A percentile compares a stretch with the other conserved stretches of the same genome.
These are phyloP conservation scores for Corapipo altera DNA, from an alignment of 2,113 vertebrate genomes.

Conservation along the genomic window DNA sequence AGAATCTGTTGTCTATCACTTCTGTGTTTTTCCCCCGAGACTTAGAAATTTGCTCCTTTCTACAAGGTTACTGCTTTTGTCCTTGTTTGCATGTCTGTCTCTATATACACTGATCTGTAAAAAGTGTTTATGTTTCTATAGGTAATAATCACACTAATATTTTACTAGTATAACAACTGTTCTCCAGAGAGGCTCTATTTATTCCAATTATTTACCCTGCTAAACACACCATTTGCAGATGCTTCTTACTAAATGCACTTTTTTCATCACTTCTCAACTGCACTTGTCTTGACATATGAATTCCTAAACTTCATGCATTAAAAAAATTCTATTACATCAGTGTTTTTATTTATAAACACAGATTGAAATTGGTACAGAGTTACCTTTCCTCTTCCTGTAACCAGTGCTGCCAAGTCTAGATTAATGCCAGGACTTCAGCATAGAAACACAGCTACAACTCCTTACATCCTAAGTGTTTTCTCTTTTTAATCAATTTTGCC, in stretches of 20 bases:
- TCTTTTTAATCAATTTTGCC: conserved; percentile 22
- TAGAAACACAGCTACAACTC: background rate
- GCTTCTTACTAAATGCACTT: background rate
- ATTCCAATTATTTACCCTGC: background rate
- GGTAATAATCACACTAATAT: background rate
- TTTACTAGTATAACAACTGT: background rate
- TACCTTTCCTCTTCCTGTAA: background rate
- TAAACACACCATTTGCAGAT: background rate
- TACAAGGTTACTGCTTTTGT: background rate
- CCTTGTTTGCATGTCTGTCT: accelerated
- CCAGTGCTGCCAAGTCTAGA: background rate
- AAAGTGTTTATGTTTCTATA: background rate
- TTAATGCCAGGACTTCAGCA: background rate
- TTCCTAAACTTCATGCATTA: background rate
- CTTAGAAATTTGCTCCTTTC: background rate
- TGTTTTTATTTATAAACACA: background rate
- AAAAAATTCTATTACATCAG: background rate
- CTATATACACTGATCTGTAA: background rate
- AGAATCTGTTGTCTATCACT: background rate
- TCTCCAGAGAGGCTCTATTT: background rate
- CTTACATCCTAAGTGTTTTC: background rate
- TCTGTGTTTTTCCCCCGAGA: background rate
- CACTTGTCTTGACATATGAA: background rate
- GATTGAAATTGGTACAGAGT: background rate
- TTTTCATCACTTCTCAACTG: background rate